Base-by-base conservation (phyloP, 1,140 invertebrate genomes). In the Dreissena rostriformis region DNA sequence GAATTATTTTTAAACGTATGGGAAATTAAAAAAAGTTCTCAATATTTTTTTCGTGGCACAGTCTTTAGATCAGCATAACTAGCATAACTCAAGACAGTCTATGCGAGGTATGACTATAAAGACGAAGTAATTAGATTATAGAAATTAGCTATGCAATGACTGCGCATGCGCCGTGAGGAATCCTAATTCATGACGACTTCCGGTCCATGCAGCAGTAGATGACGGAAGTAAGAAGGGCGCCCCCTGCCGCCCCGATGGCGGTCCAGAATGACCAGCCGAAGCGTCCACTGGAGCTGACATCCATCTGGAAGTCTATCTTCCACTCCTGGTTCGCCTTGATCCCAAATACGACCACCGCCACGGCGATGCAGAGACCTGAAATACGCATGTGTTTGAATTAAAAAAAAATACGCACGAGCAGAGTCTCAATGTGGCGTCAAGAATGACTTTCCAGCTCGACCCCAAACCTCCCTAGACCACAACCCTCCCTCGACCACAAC, bases 241-340 rank as follows among this genome's bases (percentile, higher is more conserved):
- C 8, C 4, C n/a, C 72, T 24, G 80, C 24, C 0, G 80, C 70
- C 15, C 71, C 51, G n/a, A 82, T 65, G 24, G 68, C 80, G 15
- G 75, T 65, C 71, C 71, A 82, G 52, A 74, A 82, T 0, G 80
- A 82, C 80, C 80, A 82, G 12, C 80, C 72, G n/a, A 82, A 82
- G 4, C n/a, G 19, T 5, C 29, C 75, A 14, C 6, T 22, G 26
- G 17, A n/a, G 12, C 39, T 28, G 2, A 39, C 22, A 26, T 66
- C 49, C 61, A 28, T 52, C 26, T 82, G 49, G 2, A 75, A 12
- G 15, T 82, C 65, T 17, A 68, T 75, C 10, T 28, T 51, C 72
- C 72, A 74, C 1, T 65, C 63, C 29, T 75, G 51, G 55, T 74
- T 19, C 8, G 80, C 80, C 53, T 82, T 82, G 17, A 75, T 49